Conservation (phyloP, 2,888 invertebrate genomes). For the Scrobipalpa costella region DNA sequence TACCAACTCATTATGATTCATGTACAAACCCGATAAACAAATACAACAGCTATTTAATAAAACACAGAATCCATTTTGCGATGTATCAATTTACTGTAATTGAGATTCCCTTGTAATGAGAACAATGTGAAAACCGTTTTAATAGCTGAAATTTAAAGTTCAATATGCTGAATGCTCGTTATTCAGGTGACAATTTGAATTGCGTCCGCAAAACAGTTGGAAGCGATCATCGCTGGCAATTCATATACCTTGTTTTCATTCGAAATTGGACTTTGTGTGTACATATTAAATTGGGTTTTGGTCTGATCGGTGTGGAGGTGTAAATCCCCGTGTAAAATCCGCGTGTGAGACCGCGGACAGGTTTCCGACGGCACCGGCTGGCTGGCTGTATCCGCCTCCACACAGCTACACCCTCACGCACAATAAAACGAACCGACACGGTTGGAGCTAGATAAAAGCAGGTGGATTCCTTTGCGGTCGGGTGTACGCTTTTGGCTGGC, state of each 20-base stretch:
- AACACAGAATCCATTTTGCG: constrained; percentile 31
- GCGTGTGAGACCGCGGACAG: constrained; percentile 60
- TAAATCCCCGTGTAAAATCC: constrained; percentile 67
- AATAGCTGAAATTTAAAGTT: constrained; percentile 40
- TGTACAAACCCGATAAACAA: constrained; percentile 31
- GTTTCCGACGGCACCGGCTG: constrained; percentile 53
- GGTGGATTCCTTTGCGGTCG: constrained; percentile 10
- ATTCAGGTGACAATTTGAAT: constrained; percentile 71
- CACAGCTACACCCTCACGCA: constrained; percentile 14
- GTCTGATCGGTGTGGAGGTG: constrained; percentile 44
- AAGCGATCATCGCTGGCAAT: constrained; percentile 59
- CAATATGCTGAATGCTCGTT: constrained; percentile 42
- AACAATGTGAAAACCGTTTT: constrained; percentile 36
- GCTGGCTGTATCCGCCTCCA: constrained; percentile 16
- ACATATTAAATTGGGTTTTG: constrained; percentile 36
- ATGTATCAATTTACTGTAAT: constrained; percentile 16
- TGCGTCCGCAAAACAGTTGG: constrained; percentile 62
- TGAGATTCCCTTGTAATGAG: constrained; percentile 14
- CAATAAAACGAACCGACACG: constrained; percentile 19
- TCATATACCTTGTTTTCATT: constrained; percentile 39
- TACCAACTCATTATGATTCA: constrained; percentile 47
- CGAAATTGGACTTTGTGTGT: constrained; percentile 39
- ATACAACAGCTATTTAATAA: constrained; percentile 31
- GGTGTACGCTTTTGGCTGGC: constrained; percentile 20
- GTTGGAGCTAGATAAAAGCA: constrained; percentile 17